A percentile compares a stretch with the other conserved stretches of the same genome.
Conservation (phyloP, 2,113 vertebrate genomes). For the Myocastor coypus region DNA sequence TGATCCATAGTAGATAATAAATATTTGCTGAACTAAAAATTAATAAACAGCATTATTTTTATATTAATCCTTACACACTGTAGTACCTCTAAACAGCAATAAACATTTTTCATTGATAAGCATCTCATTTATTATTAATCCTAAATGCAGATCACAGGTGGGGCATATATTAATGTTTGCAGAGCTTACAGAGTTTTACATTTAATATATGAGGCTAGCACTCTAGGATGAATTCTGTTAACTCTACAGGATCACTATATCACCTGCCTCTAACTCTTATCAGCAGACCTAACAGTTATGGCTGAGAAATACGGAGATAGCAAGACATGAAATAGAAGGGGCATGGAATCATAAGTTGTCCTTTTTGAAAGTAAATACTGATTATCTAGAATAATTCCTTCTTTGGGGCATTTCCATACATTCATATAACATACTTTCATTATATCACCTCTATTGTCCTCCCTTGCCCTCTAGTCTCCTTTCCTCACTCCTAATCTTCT, state of each 20-base stretch:
- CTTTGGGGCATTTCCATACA: not conserved
- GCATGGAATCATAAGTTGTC: not conserved
- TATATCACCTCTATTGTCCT: not conserved
- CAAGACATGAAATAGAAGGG: not conserved
- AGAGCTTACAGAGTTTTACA: constrained; percentile 33
- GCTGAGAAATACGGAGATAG: constrained; percentile 12
- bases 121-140: constrained; percentile 44
- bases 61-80: constrained; percentile 4
- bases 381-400: not conserved
- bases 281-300: constrained; percentile 4
- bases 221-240: constrained; percentile 44
- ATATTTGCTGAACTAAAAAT: constrained; percentile 47
- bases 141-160: constrained; percentile 13
- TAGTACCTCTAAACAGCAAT: constrained; percentile 37
- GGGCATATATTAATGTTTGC: constrained; percentile 38
- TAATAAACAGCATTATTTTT: constrained; percentile 35
- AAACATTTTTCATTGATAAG: constrained; percentile 51
- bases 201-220: constrained; percentile 53
- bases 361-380: not conserved
- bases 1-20: constrained; percentile 50
- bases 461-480: not conserved
- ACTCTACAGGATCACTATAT: not conserved
- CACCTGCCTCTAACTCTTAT: constrained; percentile 27
- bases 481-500: no score
- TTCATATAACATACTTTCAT: not conserved